phyloP scores from a whole-genome alignment of 1,140 invertebrate species.

The Apis dorsata region DNA sequence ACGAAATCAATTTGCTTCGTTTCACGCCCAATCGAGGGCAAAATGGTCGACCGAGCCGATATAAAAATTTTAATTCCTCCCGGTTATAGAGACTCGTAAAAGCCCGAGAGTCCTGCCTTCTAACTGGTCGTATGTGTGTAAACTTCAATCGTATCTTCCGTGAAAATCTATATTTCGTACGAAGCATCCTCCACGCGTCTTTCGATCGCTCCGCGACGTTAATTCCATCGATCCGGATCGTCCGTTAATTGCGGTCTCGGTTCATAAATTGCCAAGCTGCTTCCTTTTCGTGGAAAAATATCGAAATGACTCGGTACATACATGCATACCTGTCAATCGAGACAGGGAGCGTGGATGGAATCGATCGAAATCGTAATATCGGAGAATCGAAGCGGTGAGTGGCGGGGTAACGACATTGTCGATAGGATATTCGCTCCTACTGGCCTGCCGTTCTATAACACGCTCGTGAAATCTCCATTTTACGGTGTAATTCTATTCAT shows the following conservation, averaged over 20 bases:
- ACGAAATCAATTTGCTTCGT: conserved; percentile 46
- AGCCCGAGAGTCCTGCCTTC: not conserved
- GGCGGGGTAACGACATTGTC: not conserved
- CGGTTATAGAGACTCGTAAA: conserved; percentile 28
- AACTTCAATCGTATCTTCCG: not conserved
- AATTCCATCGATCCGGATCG: not conserved
- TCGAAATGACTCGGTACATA: not conserved
- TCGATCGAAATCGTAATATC: not conserved
- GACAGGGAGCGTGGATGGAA: not conserved
- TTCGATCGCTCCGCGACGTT: too few relatives aligned
- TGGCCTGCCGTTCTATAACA: not conserved
- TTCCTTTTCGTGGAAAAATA: too few relatives aligned
- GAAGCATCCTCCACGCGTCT: not conserved
- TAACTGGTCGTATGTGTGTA: not conserved
- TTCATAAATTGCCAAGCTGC: not conserved
- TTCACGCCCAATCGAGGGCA: conserved; percentile 43
- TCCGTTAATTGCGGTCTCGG: not conserved
- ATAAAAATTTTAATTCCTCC: conserved; percentile 43
- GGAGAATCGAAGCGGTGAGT: not conserved
- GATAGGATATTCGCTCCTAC: conserved; percentile 8
- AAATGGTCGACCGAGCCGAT: conserved; percentile 15
- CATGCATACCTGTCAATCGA: not conserved
- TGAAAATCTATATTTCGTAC: not conserved
- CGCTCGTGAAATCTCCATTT: conserved; percentile 21
- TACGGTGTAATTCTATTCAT: conserved; percentile 1